These are phyloP conservation scores for Ashinkailepas kermadecensis DNA, from an alignment of 2,888 invertebrate genomes.

Conservation along the genomic window DNA sequence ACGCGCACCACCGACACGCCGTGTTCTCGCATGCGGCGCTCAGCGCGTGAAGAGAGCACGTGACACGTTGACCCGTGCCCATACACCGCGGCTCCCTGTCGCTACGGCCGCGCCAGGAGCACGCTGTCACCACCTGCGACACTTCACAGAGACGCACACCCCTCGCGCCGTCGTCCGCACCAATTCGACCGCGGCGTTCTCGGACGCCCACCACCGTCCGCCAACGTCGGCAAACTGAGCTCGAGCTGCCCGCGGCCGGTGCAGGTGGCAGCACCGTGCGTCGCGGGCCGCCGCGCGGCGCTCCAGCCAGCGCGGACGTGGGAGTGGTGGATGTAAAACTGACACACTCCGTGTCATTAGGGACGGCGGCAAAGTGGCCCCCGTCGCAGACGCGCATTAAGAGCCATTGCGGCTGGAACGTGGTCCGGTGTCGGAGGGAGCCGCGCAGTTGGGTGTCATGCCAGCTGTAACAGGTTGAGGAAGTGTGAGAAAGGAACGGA, in stretches of 20 bases:
- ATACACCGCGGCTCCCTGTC: too few relatives aligned
- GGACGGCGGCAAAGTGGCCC: neutral
- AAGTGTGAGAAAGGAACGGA: too few relatives aligned
- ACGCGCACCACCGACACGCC: neutral
- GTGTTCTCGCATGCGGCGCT: neutral
- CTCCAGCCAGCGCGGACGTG: neutral
- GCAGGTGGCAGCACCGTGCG: too few relatives aligned
- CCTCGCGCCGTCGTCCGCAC: neutral
- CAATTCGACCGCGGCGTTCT: too few relatives aligned
- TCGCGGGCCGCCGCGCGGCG: too few relatives aligned
- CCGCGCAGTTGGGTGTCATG: too few relatives aligned
- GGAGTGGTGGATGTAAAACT: neutral
- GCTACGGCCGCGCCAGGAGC: neutral
- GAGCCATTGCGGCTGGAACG: neutral
- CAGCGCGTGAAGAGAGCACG: neutral
- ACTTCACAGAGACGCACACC: neutral
- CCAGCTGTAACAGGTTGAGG: too few relatives aligned
- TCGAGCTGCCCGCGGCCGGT: too few relatives aligned
- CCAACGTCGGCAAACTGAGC: too few relatives aligned
- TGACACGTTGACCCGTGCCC: too few relatives aligned
- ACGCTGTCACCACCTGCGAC: neutral
- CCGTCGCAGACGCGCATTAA: neutral
- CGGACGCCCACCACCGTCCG: too few relatives aligned
- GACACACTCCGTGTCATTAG: neutral
- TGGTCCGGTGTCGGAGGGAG: neutral